Evolutionary conservation across 2,113 vertebrate genomes (phyloP).

Genomic region (Camelus bactrianus): DNA sequence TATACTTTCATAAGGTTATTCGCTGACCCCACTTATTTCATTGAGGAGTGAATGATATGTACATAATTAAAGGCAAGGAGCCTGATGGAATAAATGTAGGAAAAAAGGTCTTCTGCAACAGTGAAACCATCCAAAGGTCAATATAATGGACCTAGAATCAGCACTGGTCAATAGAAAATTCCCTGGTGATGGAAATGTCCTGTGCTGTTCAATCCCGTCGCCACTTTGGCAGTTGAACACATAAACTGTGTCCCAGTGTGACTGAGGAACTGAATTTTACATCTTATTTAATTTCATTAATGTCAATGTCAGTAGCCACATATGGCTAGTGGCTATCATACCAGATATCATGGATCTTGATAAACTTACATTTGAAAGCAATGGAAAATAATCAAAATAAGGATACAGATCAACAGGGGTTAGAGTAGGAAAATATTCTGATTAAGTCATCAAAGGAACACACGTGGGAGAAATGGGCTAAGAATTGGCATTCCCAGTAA

Average conservation of each 20-base stretch:
- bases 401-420: not conserved
- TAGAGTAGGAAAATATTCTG: not conserved
- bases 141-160: not conserved
- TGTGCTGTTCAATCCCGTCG: not conserved
- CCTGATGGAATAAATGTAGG: not conserved
- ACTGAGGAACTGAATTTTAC: not conserved
- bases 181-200: not conserved
- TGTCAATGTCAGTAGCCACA: not conserved
- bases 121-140: not conserved
- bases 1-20: not conserved
- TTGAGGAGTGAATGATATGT: not conserved
- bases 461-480: not conserved
- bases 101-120: not conserved
- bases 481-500: not conserved
- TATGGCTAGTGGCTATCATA: not conserved
- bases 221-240: not conserved
- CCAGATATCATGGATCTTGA: not conserved
- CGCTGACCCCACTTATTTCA: not conserved
- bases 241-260: not conserved
- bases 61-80: not conserved
- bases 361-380: slow-evolving; percentile 26
- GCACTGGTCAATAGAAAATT: not conserved
- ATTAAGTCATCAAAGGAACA: not conserved
- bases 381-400: not conserved
- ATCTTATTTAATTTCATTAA: not conserved